Base-by-base conservation (phyloP, 2,797 vertebrate species). In the Macrochelys suwanniensis region DNA sequence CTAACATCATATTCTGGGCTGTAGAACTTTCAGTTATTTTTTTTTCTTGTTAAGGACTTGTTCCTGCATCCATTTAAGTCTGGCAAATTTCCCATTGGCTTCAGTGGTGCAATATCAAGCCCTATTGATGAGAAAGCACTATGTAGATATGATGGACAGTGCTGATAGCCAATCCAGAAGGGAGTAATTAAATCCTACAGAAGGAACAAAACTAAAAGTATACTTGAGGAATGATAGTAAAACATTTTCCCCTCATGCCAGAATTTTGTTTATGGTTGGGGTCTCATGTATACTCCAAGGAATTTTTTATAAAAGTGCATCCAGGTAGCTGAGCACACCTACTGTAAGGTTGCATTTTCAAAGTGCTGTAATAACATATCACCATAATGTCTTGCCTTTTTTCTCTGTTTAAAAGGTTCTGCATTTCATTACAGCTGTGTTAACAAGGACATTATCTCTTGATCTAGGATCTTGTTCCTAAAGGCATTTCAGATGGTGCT, bases 1-100 rank as follows among this genome's bases (percentile, higher is more conserved):
- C 31, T 33, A n/a, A n/a, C 31, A 33, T 33, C 7, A 15, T 17
- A 61, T n/a, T 61, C 31, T 33, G 7, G 7, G 15, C 31, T 61
- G 7, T 61, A 7, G 79, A 88, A 80, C 68, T 21, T 80, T 90
- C 76, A 86, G 87, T 85, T 53, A 0, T 92, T 54, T 17, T 90
- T 90, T 95, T 90, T 93, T 19, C 47, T 94, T 94, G 42, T 54
- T 82, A 65, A 91, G 84, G 28, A 82, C 2, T 61, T 65, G 71
- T 97, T 96, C 85, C 90, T 93, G 81, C 85, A 42, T 88, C 87
- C 85, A 37, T 92, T 96, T 91, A 88, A 79, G 71, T 92, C 80
- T 65, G 77, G 91, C 94, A 96, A 84, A 54, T 80, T 95, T 96
- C 87, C 50, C 65, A 77, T 95, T 92, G 95, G 88, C 94, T 92